phyloP scores from a whole-genome alignment of 2,113 vertebrate genomes.

The Oncorhynchus masou region DNA sequence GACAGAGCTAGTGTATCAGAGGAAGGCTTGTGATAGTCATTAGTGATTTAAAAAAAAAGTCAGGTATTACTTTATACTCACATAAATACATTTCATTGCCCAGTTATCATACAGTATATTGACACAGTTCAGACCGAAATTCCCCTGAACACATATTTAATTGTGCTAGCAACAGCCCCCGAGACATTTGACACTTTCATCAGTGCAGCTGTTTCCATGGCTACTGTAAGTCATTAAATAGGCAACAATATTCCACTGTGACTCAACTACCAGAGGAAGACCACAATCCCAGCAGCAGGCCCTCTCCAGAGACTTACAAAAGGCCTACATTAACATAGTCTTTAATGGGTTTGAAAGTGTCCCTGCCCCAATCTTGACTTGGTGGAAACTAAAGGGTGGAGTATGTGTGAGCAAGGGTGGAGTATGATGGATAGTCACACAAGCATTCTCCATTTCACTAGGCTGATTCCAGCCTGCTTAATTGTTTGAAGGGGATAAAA shows the following conservation, averaged over 20 bases:
- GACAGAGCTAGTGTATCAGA: too few species aligned
- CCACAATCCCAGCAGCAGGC: conserved; percentile 17
- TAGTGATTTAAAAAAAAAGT: too few species aligned
- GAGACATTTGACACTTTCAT: conserved; percentile 48
- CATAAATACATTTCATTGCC: background rate
- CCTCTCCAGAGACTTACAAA: background rate
- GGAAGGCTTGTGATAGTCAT: too few species aligned
- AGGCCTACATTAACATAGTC: conserved; percentile 26
- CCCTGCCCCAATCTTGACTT: conserved; percentile 21
- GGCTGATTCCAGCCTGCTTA: background rate
- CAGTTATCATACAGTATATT: background rate
- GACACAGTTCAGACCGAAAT: background rate
- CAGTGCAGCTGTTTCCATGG: conserved; percentile 66
- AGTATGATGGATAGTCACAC: background rate
- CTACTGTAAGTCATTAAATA: conserved; percentile 49
- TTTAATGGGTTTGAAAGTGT: conserved; percentile 26
- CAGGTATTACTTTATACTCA: background rate
- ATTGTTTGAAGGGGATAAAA: background rate
- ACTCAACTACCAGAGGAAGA: conserved; percentile 45
- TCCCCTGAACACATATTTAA: conserved; percentile 19
- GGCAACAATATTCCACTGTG: conserved; percentile 39
- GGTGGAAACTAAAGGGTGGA: conserved; percentile 26
- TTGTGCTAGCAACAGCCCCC: conserved; percentile 37
- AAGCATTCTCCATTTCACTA: conserved; percentile 19
- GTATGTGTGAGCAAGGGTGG: background rate